Evolutionary conservation across 2,888 invertebrate species (phyloP).

Genomic region (Toxonevra muliebris): DNA sequence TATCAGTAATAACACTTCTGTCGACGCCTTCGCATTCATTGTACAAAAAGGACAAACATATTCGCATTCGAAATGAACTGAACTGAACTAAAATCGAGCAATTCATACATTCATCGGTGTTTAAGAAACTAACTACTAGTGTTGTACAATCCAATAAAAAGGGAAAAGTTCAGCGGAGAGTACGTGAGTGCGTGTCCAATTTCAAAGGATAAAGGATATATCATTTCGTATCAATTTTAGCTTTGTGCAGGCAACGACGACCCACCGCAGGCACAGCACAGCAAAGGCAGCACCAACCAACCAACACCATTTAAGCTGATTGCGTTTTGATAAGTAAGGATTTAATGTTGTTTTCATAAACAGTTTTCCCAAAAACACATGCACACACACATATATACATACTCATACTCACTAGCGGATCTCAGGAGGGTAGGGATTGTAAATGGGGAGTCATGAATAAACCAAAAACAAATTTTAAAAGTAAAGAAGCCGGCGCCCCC

Average conservation of each 20-base stretch:
- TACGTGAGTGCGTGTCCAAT: slow-evolving; percentile 34
- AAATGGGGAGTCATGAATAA: background rate
- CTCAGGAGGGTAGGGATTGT: background rate
- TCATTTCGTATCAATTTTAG: slow-evolving; percentile 35
- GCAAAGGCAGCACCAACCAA: slow-evolving; percentile 14
- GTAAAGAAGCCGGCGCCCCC: background rate
- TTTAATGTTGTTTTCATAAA: slow-evolving; percentile 55
- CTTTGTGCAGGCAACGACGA: background rate
- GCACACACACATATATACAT: background rate
- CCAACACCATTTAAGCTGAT: slow-evolving; percentile 48
- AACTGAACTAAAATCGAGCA: background rate
- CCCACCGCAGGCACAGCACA: background rate
- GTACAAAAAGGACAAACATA: no score
- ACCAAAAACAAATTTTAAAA: slow-evolving; percentile 15
- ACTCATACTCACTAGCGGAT: background rate
- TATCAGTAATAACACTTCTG: no score
- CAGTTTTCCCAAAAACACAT: slow-evolving; percentile 32
- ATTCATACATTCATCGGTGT: background rate
- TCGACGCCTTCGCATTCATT: no score
- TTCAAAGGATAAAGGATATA: slow-evolving; percentile 34
- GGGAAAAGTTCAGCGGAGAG: background rate
- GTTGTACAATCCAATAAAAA: no score
- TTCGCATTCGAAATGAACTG: no score
- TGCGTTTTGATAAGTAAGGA: slow-evolving; percentile 56
- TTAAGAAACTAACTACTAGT: no score